Base-by-base conservation (phyloP, 64 coral and sea anemone genomes). In the Anthopleura sola region DNA sequence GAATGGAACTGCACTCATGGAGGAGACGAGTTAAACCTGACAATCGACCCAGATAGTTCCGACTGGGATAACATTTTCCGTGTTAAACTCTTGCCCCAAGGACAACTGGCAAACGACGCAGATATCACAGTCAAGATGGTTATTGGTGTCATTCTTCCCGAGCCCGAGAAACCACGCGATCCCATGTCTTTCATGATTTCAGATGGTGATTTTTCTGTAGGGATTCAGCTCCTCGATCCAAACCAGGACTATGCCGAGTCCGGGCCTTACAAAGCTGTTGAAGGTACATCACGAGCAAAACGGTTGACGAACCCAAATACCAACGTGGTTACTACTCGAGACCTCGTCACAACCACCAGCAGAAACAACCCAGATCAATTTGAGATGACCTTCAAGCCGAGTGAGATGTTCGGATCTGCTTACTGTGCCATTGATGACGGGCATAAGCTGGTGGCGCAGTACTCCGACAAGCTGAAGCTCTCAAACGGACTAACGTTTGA, bases 321-420 rank as follows among this genome's bases (percentile, higher is more conserved):
- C 0, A 17, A 62, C 4, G 79, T 71, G 5, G 68, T 64, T 3
- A 39, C 51, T 14, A 37, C 50, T 26, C 0, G 0, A 69, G 66
- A 69, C 13, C 80, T 82, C 10, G 50, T 76, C 23, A 5, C 68
- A 0, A 60, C 80, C 24, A 46, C 0, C 0, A 49, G 64, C 13
- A 84, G n/a, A n/a, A 84, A 76, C 23, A 92, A 92, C n/a, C 90
- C 90, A 3, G 90, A 92, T 76, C 90, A 92, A 36, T 92, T 92
- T 51, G 85, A 92, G 86, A 34, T 92, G 18, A 37, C 68, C 17
- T 78, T 92, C 49, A 87, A 88, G 24, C 85, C 85, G 0, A 31
- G 24, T 37, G 80, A 84, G 66, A 23, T 20, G 19, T 92, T 87
- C 84, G 90, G 90, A 4, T 88, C 90, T 37, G 80, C 90, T 6